Base-by-base conservation (phyloP, 2,797 vertebrate genomes). In the Vespertilio murinus region DNA sequence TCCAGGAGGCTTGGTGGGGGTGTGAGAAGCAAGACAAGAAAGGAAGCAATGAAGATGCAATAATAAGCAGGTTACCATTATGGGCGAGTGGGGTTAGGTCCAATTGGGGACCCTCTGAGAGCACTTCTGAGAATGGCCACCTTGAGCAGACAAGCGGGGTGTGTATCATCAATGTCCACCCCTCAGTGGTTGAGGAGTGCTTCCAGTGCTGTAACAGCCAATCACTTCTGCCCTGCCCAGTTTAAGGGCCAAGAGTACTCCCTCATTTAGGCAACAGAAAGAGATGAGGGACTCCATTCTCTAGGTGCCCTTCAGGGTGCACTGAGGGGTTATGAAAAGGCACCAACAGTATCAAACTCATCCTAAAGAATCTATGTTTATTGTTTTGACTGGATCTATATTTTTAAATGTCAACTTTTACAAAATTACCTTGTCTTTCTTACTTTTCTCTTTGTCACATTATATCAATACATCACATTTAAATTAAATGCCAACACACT, bases 281-380 rank as follows among this genome's bases (percentile, higher is more conserved):
- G 0, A 25, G 5, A 59, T 4, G 14, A 78, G 35, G 17, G 35
- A 82, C 10, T 22, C 22, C 47, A 28, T 23, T 88, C 18, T 56
- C 6, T 14, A 61, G 10, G 8, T 81, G 25, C n/a, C 33, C 65
- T 23, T 78, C 17, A 30, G 5, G 3, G 20, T 47, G 4, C 11
- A 28, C n/a, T n/a, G 1, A 14, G 1, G 0, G 2, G 3, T 28
- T 7, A 22, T 7, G 3, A 42, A 54, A 42, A 64, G 12, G 4
- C 65, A 54, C 8, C 33, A 47, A 33, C 11, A 40, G 40, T n/a
- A 74, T 22, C 4, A n/a, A 81, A 61, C 25, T 87, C 23, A 77
- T 42, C 17, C 10, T 74, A 23, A 77, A 30, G 73, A 47, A n/a
- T 2, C 4, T 67, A 23, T 20, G 5, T 22, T 65, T 80, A 61